These are phyloP conservation scores for Pterois miles DNA, from an alignment of 2,797 vertebrate species.

Conservation along the genomic window DNA sequence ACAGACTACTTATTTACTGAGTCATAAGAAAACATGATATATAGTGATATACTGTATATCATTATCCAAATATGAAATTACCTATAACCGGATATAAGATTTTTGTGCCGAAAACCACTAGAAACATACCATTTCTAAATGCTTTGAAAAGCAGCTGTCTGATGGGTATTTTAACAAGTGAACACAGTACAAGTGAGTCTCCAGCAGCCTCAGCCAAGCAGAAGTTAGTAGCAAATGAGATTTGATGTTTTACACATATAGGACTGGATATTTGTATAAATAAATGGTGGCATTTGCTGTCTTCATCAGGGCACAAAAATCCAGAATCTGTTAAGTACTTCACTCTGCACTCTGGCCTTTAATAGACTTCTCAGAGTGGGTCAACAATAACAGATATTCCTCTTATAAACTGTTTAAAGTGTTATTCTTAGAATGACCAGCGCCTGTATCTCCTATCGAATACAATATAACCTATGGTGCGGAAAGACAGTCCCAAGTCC, in stretches of 20 bases:
- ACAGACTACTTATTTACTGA: too few species aligned
- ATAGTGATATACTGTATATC: too few species aligned
- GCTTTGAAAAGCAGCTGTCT: neutral
- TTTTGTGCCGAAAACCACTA: too few species aligned
- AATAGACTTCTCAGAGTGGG: neutral
- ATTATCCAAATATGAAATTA: too few species aligned
- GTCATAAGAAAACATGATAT: too few species aligned
- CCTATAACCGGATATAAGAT: too few species aligned
- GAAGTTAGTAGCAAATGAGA: neutral
- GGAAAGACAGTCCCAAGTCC: neutral
- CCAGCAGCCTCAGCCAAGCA: neutral
- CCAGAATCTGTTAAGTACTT: neutral
- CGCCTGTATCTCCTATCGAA: neutral
- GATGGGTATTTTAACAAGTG: neutral
- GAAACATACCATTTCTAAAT: neutral
- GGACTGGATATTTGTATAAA: neutral
- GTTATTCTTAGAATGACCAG: neutral
- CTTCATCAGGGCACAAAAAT: neutral
- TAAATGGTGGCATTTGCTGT: neutral
- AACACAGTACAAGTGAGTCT: neutral
- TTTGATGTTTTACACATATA: neutral
- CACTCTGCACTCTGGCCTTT: neutral
- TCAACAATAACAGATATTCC: neutral
- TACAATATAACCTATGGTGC: neutral
- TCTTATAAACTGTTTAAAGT: neutral